phyloP scores from a whole-genome alignment of 2,797 vertebrate genomes.

The Clamator glandarius region DNA sequence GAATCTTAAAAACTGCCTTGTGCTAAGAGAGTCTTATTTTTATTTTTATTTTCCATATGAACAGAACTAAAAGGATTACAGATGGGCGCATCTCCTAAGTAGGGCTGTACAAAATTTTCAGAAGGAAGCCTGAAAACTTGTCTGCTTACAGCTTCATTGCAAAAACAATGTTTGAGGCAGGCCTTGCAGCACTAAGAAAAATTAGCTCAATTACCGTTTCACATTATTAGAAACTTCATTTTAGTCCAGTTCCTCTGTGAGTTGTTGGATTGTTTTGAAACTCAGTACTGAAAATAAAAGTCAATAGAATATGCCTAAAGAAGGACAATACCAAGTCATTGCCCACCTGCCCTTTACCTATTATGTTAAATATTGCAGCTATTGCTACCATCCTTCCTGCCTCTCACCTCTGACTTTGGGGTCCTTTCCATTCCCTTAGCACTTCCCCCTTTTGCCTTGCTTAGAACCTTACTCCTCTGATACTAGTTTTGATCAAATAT shows the following conservation, averaged over 20 bases:
- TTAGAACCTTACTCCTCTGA: not conserved
- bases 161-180: not conserved
- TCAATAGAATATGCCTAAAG: not conserved
- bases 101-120: not conserved
- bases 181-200: not conserved
- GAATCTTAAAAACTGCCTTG: not conserved
- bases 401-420: not conserved
- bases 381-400: not conserved
- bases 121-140: not conserved
- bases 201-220: not conserved
- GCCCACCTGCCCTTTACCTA: not conserved
- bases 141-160: not conserved
- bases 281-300: not conserved
- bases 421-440: not conserved
- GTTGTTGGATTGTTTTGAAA: not conserved
- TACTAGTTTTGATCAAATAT: rapidly evolving
- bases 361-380: not conserved
- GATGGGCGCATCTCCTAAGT: not conserved
- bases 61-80: not conserved
- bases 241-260: not conserved
- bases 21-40: not conserved
- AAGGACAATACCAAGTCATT: not conserved
- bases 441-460: not conserved
- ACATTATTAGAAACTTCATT: not conserved
- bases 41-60: not conserved